Evolutionary conservation across 35 echinoderm and acorn worm species (phyloP).

Genomic region (Anneissia japonica): DNA sequence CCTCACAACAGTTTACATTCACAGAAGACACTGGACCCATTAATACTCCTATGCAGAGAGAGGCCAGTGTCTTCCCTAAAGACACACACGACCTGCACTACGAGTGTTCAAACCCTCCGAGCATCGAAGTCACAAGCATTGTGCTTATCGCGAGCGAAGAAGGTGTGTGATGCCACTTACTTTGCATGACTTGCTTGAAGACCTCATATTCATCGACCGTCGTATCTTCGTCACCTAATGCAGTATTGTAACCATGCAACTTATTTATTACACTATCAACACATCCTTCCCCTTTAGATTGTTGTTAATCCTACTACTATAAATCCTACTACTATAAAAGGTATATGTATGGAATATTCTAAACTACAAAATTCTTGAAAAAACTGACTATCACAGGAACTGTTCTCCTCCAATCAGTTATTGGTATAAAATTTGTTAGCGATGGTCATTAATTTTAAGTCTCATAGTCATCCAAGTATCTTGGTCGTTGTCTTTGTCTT

Average conservation of each 20-base stretch:
- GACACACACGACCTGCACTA: no score
- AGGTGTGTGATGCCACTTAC: no score
- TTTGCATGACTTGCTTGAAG: constrained; percentile 67
- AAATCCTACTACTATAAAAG: no score
- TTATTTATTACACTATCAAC: no score
- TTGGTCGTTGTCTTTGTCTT: background rate
- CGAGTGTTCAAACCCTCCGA: no score
- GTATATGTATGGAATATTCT: background rate
- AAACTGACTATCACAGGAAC: background rate
- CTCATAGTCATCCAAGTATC: background rate
- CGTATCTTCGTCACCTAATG: constrained; percentile 81
- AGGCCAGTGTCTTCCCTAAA: no score
- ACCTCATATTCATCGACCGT: constrained; percentile 78
- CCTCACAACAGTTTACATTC: no score
- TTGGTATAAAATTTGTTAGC: background rate
- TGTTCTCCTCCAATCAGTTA: background rate
- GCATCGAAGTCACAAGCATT: no score
- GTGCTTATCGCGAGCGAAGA: no score
- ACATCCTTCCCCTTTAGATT: background rate
- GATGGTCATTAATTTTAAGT: background rate
- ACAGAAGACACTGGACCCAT: no score
- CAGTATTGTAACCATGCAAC: constrained; percentile 89
- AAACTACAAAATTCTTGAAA: background rate
- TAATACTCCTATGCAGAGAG: no score
- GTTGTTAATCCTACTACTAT: no score